phyloP scores from a whole-genome alignment of 2,888 invertebrate species.

The Parochlus steinenii region DNA sequence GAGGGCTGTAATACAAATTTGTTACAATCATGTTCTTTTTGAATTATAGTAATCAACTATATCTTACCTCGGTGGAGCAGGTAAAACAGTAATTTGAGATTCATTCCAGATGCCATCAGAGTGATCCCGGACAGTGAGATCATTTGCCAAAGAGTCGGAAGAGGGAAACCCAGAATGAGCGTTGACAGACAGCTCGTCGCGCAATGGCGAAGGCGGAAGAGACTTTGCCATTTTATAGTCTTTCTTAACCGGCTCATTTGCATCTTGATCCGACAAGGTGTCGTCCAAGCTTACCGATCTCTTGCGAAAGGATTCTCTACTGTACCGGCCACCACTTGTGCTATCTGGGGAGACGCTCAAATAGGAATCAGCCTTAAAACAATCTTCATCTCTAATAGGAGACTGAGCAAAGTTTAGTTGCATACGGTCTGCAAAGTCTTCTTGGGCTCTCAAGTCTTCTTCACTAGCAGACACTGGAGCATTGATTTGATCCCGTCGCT shows the following conservation, averaged over 20 bases:
- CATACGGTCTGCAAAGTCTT: constrained; percentile 30
- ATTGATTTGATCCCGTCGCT: constrained; percentile 33
- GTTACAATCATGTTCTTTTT: constrained; percentile 32
- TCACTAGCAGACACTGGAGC: constrained; percentile 42
- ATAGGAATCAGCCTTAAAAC: constrained; percentile 25
- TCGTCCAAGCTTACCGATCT: constrained; percentile 58
- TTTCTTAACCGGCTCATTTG: constrained; percentile 24
- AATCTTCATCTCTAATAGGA: constrained; percentile 41
- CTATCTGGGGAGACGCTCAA: background rate
- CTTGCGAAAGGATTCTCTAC: constrained; percentile 56
- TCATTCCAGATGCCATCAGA: constrained; percentile 83
- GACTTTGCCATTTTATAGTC: constrained; percentile 33
- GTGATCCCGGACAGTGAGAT: constrained; percentile 53
- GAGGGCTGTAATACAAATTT: constrained; percentile 30
- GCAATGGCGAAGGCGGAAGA: constrained; percentile 45
- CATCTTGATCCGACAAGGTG: constrained; percentile 27
- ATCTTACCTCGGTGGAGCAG: constrained; percentile 43
- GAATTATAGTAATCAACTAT: constrained; percentile 25
- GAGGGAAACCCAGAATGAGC: constrained; percentile 54
- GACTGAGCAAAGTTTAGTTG: constrained; percentile 33
- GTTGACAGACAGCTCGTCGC: constrained; percentile 35
- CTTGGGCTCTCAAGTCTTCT: constrained; percentile 39
- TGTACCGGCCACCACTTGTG: constrained; percentile 18
- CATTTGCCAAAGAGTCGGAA: constrained; percentile 68
- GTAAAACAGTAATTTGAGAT: constrained; percentile 69